Conservation (phyloP, 1,140 invertebrate species). For the Drosophila sp. region DNA sequence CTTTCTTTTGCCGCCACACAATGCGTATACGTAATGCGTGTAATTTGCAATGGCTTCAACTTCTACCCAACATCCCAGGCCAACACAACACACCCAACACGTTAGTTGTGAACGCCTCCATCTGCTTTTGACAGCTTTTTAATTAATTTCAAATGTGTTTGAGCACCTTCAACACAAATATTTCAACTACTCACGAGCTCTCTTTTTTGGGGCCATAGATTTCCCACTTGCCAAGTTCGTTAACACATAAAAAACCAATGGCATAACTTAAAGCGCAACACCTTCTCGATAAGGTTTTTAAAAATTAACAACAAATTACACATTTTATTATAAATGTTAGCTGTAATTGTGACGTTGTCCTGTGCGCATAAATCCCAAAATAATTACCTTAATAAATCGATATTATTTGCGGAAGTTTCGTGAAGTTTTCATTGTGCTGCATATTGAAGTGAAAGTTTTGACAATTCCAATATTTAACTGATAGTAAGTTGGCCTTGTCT, state of each 20-base stretch:
- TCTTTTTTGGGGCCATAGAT: neutral
- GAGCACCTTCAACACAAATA: conserved; percentile 36
- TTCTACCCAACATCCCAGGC: neutral
- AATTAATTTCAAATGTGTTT: conserved; percentile 69
- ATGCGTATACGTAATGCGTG: conserved; percentile 66
- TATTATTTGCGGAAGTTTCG: conserved; percentile 22
- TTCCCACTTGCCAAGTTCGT: neutral
- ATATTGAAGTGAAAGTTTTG: conserved; percentile 30
- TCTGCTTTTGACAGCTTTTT: conserved; percentile 72
- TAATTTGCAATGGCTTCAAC: conserved; percentile 23
- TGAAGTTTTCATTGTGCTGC: conserved; percentile 27
- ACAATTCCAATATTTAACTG: conserved; percentile 43
- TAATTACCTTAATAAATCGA: conserved; percentile 32
- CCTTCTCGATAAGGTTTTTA: neutral
- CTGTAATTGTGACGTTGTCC: neutral
- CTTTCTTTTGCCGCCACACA: conserved; percentile 42
- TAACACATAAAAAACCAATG: neutral
- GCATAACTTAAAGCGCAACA: neutral
- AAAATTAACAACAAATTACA: no score
- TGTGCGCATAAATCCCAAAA: neutral
- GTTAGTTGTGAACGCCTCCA: conserved; percentile 24
- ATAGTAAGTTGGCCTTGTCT: conserved; percentile 33
- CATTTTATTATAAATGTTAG: neutral
- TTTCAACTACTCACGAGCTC: conserved; percentile 50
- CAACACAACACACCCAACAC: neutral